phyloP scores from a whole-genome alignment of 1,140 invertebrate species.

The Heliconius eleuchia region DNA sequence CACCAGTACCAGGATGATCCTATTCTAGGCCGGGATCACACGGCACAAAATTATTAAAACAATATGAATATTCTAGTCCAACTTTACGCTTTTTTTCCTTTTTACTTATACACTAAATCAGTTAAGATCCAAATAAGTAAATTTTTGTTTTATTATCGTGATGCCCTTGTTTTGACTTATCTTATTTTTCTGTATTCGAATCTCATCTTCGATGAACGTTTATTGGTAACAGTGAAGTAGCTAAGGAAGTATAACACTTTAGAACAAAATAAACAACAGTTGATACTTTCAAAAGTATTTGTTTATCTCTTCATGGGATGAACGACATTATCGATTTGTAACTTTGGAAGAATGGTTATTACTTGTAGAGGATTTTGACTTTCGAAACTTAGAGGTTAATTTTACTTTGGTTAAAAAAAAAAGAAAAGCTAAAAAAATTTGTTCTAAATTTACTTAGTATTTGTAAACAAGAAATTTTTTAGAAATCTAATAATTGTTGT shows the following conservation, averaged over 20 bases:
- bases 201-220: background rate
- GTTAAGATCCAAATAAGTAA: no score
- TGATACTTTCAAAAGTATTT: constrained; percentile 8
- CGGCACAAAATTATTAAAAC: no score
- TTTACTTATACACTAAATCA: no score
- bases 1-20: no score
- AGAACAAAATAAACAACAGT: constrained; percentile 11
- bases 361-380: background rate
- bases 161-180: background rate
- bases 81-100: no score
- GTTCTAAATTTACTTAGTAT: no score
- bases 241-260: background rate
- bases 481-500: no score
- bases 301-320: background rate
- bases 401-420: background rate
- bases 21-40: no score
- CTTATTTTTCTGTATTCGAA: constrained; percentile 1
- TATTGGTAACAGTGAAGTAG: background rate
- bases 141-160: no score
- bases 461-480: no score
- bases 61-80: no score
- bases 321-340: background rate
- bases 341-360: background rate
- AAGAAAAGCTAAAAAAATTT: no score
- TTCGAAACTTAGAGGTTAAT: background rate